phyloP scores from a whole-genome alignment of 2,113 vertebrate genomes.

The Xerus inauris region DNA sequence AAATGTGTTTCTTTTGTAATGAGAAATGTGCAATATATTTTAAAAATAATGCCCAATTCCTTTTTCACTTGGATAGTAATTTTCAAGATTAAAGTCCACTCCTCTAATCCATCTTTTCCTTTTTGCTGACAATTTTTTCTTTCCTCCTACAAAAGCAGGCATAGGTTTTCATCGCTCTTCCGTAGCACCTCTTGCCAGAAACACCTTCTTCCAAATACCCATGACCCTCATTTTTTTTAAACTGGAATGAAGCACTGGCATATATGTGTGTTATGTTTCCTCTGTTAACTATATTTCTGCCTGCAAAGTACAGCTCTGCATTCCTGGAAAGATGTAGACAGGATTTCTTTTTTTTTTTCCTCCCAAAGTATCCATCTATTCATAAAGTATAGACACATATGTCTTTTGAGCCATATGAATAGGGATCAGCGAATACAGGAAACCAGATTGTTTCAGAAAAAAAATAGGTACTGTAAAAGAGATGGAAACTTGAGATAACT shows the following conservation, averaged over 20 bases:
- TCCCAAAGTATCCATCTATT: constrained; percentile 7
- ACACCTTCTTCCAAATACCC: constrained; percentile 72
- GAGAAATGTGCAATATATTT: not conserved
- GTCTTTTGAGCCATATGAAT: constrained; percentile 41
- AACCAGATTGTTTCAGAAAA: not conserved
- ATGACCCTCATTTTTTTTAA: constrained; percentile 55
- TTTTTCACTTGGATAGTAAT: not conserved
- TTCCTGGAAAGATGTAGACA: constrained; percentile 41
- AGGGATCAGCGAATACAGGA: not conserved
- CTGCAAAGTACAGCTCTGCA: constrained; percentile 22
- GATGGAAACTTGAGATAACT: not conserved
- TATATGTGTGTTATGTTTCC: constrained; percentile 65
- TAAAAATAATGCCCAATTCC: not conserved
- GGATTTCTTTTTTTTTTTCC: not conserved
- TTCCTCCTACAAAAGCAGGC: not conserved
- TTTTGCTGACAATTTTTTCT: constrained; percentile 36
- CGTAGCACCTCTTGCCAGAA: constrained; percentile 40
- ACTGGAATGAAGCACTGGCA: constrained; percentile 57
- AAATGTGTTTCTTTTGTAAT: constrained; percentile 1
- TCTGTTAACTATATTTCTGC: constrained; percentile 73
- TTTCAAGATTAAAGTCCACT: not conserved
- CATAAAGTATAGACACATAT: constrained; percentile 46
- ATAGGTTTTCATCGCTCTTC: not conserved
- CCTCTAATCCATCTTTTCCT: constrained; percentile 19
- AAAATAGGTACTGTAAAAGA: not conserved